phyloP scores from a whole-genome alignment of 1,140 invertebrate genomes.

The Muscidifurax raptorellus region DNA sequence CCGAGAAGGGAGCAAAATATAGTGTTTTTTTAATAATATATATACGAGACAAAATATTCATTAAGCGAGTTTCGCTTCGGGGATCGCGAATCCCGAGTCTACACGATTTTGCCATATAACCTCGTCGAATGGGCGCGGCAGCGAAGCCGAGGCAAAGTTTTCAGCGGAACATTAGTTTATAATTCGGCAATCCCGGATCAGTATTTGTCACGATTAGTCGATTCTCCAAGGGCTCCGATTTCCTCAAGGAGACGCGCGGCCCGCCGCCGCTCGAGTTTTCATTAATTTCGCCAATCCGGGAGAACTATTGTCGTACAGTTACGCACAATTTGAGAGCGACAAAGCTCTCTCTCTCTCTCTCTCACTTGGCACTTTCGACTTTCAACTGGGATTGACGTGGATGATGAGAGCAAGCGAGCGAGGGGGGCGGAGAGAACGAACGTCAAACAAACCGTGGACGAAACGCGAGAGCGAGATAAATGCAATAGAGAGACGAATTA shows the following conservation, averaged over 20 bases:
- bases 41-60: not conserved
- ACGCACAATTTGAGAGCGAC: constrained; percentile 70
- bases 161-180: constrained; percentile 73
- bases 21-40: not conserved
- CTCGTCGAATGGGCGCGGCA: not conserved
- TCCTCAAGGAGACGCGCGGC: constrained; percentile 33
- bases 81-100: not conserved
- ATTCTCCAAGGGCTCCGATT: constrained; percentile 57
- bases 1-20: not conserved
- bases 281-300: constrained; percentile 71
- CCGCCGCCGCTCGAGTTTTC: constrained; percentile 65
- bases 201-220: constrained; percentile 75
- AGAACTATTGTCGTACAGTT: constrained; percentile 71
- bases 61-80: not conserved
- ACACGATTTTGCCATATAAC: constrained; percentile 41
- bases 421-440: constrained; percentile 10
- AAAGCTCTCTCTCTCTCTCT: constrained; percentile 57
- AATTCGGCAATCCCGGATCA: constrained; percentile 74
- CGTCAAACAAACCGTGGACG: constrained; percentile 42
- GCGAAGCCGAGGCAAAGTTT: constrained; percentile 62
- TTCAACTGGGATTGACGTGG: constrained; percentile 59
- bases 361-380: constrained; percentile 50
- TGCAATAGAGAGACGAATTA: constrained; percentile 41
- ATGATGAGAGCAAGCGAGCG: not conserved
- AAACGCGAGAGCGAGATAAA: constrained; percentile 25